Conservation (phyloP, 2,113 vertebrate genomes). For the Percopsis transmontana region DNA sequence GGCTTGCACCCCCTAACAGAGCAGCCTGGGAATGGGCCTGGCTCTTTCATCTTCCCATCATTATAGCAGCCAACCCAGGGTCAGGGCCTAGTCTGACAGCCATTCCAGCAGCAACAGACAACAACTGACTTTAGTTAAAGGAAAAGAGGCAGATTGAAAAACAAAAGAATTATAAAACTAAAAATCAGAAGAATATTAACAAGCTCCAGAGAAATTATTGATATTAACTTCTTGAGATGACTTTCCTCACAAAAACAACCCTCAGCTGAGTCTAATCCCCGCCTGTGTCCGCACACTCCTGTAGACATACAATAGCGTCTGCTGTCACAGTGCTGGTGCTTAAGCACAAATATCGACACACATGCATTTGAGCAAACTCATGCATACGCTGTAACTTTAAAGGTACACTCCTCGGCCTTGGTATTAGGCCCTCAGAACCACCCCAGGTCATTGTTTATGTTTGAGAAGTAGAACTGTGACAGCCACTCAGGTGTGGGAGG, state of each 20-base stretch:
- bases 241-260: conserved; percentile 56
- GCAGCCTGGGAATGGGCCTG: conserved; percentile 83
- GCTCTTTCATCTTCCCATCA: conserved; percentile 86
- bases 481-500: conserved; percentile 10
- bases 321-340: too few relatives aligned
- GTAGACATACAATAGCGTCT: too few relatives aligned
- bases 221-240: conserved; percentile 75
- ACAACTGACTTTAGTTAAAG: conserved; percentile 79
- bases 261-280: conserved; percentile 62
- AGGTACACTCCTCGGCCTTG: too few relatives aligned
- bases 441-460: too few relatives aligned
- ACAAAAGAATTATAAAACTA: conserved; percentile 19
- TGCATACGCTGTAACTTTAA: too few relatives aligned
- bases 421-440: too few relatives aligned
- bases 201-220: conserved; percentile 77
- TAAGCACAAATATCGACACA: too few relatives aligned
- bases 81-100: conserved; percentile 81
- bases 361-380: too few relatives aligned
- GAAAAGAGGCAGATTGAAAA: conserved; percentile 22
- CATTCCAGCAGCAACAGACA: conserved; percentile 77
- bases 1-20: conserved; percentile 77
- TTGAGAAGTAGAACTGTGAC: too few relatives aligned
- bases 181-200: conserved; percentile 69
- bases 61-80: conserved; percentile 79
- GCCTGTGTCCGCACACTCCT: too few relatives aligned